phyloP scores from a whole-genome alignment of 2,797 vertebrate genomes.

The Anabacerthia variegaticeps region DNA sequence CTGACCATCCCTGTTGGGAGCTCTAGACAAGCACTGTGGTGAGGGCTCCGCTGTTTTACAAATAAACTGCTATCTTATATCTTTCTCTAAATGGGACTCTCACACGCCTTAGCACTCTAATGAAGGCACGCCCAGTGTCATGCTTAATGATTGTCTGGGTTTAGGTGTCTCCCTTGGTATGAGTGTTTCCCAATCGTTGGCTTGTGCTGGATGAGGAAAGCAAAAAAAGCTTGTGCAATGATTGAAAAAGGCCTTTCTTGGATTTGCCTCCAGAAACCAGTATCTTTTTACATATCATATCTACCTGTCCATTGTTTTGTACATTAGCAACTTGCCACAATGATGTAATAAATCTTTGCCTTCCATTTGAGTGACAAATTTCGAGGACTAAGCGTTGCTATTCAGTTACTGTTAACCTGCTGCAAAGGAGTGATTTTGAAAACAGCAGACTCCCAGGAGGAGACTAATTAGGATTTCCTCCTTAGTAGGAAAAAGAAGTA shows the following conservation, averaged over 20 bases:
- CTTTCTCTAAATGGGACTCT: not conserved
- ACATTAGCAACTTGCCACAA: not conserved
- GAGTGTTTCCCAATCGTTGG: not conserved
- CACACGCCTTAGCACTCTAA: not conserved
- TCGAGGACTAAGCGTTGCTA: not conserved
- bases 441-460: not conserved
- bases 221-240: constrained; percentile 21
- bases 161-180: constrained; percentile 52
- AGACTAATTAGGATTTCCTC: not conserved
- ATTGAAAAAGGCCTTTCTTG: not conserved
- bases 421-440: not conserved
- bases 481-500: not conserved
- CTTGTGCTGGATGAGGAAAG: constrained; percentile 33
- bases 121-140: constrained; percentile 44
- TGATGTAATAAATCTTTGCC: not conserved
- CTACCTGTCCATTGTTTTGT: not conserved
- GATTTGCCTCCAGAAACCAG: not conserved
- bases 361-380: not conserved
- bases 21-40: not conserved
- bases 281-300: not conserved
- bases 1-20: not conserved
- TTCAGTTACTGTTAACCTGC: not conserved
- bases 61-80: constrained; percentile 19
- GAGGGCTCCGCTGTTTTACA: not conserved
- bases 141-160: constrained; percentile 52